These are phyloP conservation scores for Drosophila tani DNA, from an alignment of 1,140 invertebrate genomes.

Conservation along the genomic window DNA sequence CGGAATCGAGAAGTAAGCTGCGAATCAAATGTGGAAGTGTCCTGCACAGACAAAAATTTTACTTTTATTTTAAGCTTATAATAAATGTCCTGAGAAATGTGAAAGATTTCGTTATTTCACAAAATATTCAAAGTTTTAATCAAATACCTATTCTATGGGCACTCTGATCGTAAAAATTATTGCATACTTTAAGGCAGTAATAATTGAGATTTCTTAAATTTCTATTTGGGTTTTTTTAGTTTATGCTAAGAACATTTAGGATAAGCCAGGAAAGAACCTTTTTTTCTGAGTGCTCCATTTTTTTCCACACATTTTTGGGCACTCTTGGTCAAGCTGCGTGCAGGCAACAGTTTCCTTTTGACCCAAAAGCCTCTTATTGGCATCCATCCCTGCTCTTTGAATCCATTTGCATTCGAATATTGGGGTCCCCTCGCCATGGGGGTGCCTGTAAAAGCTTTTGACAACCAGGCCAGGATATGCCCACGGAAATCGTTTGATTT, in stretches of 20 bases:
- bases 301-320: conserved; percentile 3
- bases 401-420: conserved; percentile 13
- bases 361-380: conserved; percentile 32
- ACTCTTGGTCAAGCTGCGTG: conserved; percentile 11
- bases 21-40: background rate
- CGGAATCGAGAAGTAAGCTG: conserved; percentile 12
- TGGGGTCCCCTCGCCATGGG: background rate
- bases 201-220: too few relatives aligned
- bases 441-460: conserved; percentile 1
- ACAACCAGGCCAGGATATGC: conserved; percentile 6
- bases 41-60: background rate
- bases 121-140: background rate
- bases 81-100: background rate
- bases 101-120: background rate
- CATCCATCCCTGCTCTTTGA: conserved; percentile 8
- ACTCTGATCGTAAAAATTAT: background rate
- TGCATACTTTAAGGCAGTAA: too few relatives aligned
- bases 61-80: background rate
- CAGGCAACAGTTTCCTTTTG: conserved; percentile 16
- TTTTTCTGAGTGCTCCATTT: background rate
- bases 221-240: too few relatives aligned
- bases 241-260: too few relatives aligned
- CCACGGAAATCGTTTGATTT: conserved; percentile 2
- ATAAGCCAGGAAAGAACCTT: background rate
- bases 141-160: too few relatives aligned